Evolutionary conservation across 1,140 invertebrate species (phyloP), one percentile per base, ranked within the genome.

Genomic region (Drosophila sucinea): DNA sequence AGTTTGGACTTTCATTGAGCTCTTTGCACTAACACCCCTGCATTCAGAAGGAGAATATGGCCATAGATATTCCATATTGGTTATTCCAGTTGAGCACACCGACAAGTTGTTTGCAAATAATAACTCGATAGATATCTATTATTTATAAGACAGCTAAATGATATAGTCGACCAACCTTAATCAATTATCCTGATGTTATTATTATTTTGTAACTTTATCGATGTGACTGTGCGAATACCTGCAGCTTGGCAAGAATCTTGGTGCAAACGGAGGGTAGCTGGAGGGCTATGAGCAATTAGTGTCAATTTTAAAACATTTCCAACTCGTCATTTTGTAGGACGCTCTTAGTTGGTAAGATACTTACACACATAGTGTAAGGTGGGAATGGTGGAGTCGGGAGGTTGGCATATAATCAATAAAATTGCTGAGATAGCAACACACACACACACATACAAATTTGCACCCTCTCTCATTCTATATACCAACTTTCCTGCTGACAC

Each of bases 221-320:
- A 10, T 51, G 6, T 8, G 44, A 33, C 35, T 70, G 64, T 86
- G 82, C 41, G 79, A 87, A 83, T 72, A 67, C 67, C 30, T 87
- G 83, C 83, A 86, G 83, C 72, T 54, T 86, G 32, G 3, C 57
- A 73, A 84, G 63, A 77, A 77, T 56, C 73, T 77, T 51, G 40
- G 3, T 11, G 35, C 10, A 11, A 38, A 11, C 8, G 35, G 35
- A 11, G 4, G 35, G 8, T 17, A 17, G 35, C 2, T 10, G 7
- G 23, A 7, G 7, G 23, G 7, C 44, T 61, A 58, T 35, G 51
- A 51, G 44, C 79, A 86, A 86, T 86, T 87, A 86, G 70, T 77
- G 79, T 87, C 68, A 86, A 87, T 86, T 67, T 87, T 83, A 67
- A 67, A 65, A 87, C 79, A 77, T 73, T 73, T 70, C 83, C 56